Evolutionary conservation across 2,888 invertebrate species (phyloP).

Genomic region (Acrobasis repandana): DNA sequence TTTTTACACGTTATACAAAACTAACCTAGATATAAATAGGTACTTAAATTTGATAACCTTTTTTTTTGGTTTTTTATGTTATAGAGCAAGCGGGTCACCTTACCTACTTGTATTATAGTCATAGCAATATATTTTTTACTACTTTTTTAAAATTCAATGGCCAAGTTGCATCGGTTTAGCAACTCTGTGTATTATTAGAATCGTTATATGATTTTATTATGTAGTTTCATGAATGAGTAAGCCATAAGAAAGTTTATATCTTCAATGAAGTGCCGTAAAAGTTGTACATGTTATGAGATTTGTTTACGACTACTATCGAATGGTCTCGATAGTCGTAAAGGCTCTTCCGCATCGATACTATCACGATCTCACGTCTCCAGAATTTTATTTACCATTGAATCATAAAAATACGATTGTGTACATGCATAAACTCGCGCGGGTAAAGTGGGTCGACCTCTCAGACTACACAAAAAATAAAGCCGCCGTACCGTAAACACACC

Average conservation of each 20-base stretch:
- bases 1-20: too few relatives aligned
- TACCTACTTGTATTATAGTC: too few relatives aligned
- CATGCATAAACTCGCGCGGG: background rate
- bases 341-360: background rate
- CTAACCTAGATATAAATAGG: too few relatives aligned
- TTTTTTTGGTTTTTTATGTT: too few relatives aligned
- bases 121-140: too few relatives aligned
- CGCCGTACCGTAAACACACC: background rate
- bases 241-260: background rate
- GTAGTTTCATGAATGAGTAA: background rate
- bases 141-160: too few relatives aligned
- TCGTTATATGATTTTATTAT: too few relatives aligned
- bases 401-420: slow-evolving; percentile 12
- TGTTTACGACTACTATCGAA: background rate
- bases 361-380: background rate
- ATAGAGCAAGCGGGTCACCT: too few relatives aligned
- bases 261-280: background rate
- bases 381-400: background rate
- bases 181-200: too few relatives aligned
- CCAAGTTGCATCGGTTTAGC: too few relatives aligned
- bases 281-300: background rate
- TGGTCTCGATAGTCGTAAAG: slow-evolving; percentile 4
- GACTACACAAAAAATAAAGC: slow-evolving; percentile 1
- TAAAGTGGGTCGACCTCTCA: background rate
- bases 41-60: too few relatives aligned